Evolutionary conservation across 2,113 vertebrate species (phyloP).

Genomic region (Ardeotis arabs): DNA sequence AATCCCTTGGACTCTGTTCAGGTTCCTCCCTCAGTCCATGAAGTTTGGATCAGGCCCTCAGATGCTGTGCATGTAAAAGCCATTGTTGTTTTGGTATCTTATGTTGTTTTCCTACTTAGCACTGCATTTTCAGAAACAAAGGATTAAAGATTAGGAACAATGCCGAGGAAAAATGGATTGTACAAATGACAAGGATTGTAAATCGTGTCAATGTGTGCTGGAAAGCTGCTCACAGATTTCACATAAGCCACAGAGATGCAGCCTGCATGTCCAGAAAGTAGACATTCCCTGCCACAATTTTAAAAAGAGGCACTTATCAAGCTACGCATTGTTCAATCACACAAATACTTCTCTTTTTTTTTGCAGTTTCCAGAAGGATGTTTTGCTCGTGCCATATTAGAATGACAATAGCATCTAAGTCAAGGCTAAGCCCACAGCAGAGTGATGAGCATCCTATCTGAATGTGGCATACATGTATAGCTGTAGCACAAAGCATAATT

Average conservation of each 20-base stretch:
- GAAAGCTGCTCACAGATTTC: slow-evolving; percentile 29
- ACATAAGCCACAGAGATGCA: neutral
- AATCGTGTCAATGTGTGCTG: slow-evolving; percentile 5
- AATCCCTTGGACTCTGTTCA: neutral
- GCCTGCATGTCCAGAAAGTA: slow-evolving; percentile 29
- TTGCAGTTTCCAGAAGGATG: slow-evolving; percentile 31
- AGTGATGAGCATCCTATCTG: slow-evolving; percentile 38
- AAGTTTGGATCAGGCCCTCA: neutral
- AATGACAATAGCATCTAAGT: slow-evolving; percentile 49
- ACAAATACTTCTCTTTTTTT: slow-evolving; percentile 26
- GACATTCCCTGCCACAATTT: slow-evolving; percentile 13
- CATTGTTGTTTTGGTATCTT: neutral
- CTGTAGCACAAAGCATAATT: slow-evolving; percentile 21
- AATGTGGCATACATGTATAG: neutral
- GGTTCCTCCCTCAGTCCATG: neutral
- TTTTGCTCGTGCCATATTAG: slow-evolving; percentile 67
- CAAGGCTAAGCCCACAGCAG: slow-evolving; percentile 55
- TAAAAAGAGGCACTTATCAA: slow-evolving; percentile 58
- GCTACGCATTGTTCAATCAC: slow-evolving; percentile 19
- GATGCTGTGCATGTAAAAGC: neutral
- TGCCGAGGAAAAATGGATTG: neutral
- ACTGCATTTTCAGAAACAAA: neutral
- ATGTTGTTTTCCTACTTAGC: slow-evolving; percentile 1
- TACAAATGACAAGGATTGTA: slow-evolving; percentile 9
- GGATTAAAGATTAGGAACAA: slow-evolving; percentile 34